phyloP scores from a whole-genome alignment of 37 sponge, comb jelly and placozoan genomes.

The Oopsacas minuta region DNA sequence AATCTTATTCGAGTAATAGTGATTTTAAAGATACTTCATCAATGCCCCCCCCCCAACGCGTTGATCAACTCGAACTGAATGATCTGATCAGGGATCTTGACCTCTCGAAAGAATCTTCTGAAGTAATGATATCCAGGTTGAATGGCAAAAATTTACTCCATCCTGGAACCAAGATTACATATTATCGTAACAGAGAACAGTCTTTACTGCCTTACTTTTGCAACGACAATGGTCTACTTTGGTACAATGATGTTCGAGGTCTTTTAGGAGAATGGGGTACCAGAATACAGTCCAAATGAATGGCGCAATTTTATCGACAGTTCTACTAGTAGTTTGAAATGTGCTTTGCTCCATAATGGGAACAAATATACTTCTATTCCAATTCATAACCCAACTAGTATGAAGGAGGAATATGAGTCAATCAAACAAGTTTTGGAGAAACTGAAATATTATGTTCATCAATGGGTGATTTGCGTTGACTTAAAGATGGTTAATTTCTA shows the following conservation, averaged over 20 bases:
- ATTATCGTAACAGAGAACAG: background rate
- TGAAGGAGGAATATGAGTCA: background rate
- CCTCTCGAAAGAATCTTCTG: background rate
- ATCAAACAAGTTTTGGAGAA: background rate
- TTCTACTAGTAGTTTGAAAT: background rate
- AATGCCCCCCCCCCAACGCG: too few relatives aligned
- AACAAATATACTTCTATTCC: background rate
- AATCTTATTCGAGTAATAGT: background rate
- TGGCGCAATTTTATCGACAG: background rate
- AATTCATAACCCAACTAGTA: background rate
- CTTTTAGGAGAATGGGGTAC: background rate
- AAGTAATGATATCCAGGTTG: background rate
- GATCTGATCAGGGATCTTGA: background rate
- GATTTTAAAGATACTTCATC: background rate
- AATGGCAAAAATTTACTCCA: background rate
- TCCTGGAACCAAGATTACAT: background rate
- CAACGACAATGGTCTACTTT: background rate
- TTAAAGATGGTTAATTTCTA: background rate
- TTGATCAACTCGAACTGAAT: background rate
- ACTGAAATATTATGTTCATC: background rate
- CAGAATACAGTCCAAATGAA: background rate
- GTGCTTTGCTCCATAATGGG: background rate
- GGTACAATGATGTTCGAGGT: constrained; percentile 15
- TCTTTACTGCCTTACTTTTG: background rate
- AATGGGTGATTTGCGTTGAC: background rate